These are phyloP conservation scores for Dyspetes luteomarginatus DNA, from an alignment of 2,888 invertebrate genomes.

Conservation along the genomic window DNA sequence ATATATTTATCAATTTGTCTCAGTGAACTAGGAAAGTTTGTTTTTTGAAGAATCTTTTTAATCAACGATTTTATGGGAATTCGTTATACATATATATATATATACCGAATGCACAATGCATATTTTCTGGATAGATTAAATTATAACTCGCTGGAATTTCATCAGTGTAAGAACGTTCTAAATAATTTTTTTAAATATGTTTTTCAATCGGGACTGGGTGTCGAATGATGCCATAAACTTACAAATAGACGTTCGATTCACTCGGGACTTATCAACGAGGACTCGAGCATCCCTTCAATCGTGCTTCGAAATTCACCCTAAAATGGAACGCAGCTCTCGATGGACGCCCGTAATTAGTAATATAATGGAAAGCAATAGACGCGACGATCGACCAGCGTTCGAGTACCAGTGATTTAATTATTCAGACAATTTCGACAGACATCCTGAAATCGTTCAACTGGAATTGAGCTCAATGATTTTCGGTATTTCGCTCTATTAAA, in stretches of 20 bases:
- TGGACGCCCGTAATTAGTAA: conserved; percentile 71
- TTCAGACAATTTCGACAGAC: conserved; percentile 73
- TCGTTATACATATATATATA: too few relatives aligned
- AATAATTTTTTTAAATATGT: too few relatives aligned
- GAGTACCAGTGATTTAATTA: conserved; percentile 79
- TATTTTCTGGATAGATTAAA: too few relatives aligned
- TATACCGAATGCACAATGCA: too few relatives aligned
- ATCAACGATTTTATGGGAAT: too few relatives aligned
- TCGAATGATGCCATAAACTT: too few relatives aligned
- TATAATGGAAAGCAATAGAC: conserved; percentile 76
- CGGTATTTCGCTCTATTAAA: background rate
- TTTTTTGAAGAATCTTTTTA: too few relatives aligned
- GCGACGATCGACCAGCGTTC: conserved; percentile 68
- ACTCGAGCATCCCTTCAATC: background rate
- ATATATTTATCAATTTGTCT: too few relatives aligned
- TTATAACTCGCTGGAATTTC: too few relatives aligned
- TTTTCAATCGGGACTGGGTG: too few relatives aligned
- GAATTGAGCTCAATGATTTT: background rate
- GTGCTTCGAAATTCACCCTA: conserved; percentile 12
- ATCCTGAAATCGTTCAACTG: conserved; percentile 26
- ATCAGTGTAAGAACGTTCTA: too few relatives aligned
- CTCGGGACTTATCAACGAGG: background rate
- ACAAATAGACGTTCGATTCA: background rate
- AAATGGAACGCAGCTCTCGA: conserved; percentile 23
- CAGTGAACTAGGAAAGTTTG: too few relatives aligned